Evolutionary conservation across 2,797 vertebrate species (phyloP), one percentile per base, ranked within the genome.

Genomic region (Mus spretus): DNA sequence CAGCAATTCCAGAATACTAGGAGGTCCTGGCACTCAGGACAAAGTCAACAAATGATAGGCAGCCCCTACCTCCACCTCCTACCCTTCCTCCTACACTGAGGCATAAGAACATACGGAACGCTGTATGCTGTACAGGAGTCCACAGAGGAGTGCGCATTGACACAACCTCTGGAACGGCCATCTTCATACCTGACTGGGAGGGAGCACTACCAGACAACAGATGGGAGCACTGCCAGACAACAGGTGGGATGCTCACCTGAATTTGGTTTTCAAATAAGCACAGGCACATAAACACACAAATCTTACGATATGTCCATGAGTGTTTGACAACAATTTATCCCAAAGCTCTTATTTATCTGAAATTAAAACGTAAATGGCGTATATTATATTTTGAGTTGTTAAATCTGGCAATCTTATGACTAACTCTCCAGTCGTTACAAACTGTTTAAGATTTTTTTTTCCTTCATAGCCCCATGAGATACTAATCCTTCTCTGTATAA

Each of bases 371-470:
- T 86, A 93, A 53, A 79, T 47, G 50, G 40, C 63, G 47, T 12
- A 12, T 57, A 79, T 67, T 87, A 47, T 47, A 85, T 88, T 96
- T 82, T 87, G 26, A 84, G 53, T 88, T 93, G 90, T 57, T 94
- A 72, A 87, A 95, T 81, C 34, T 78, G 70, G 12, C 83, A 95
- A 55, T n/a, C 34, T 20, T 61, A 50, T 19, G 20, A 91, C 34
- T 19, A 80, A 82, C 44, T 28, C 14, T 93, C 67, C 44, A 80
- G 34, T 24, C 74, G 61, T 74, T 92, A 96, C 77, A 92, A 94
- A 85, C 0, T 59, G 50, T 31, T 63, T 53, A 47, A 31, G 31
- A 37, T 24, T 83, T 57, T 53, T 53, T n/a, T 67, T 57, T 67
- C n/a, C 53, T 70, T 88, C 63, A 74, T 5, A 70, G 59, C 10